These are phyloP conservation scores for Thalassoma bifasciatum DNA, from an alignment of 2,113 vertebrate genomes.

Conservation along the genomic window DNA sequence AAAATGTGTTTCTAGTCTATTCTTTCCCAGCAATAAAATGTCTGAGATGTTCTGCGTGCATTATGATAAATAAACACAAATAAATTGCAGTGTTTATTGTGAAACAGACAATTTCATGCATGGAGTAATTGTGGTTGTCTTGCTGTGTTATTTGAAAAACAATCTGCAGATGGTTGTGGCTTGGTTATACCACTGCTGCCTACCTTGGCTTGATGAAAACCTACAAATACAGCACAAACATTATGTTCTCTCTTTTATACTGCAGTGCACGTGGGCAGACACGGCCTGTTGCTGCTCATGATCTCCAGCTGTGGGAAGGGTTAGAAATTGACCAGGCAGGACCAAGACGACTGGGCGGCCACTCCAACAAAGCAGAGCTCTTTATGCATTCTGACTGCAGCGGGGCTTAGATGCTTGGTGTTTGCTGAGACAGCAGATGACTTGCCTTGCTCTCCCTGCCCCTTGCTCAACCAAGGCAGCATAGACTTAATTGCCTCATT, in stretches of 20 bases:
- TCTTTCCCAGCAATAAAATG: neutral
- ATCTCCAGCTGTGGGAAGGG: slow-evolving; percentile 51
- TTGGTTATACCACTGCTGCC: neutral
- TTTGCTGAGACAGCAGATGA: slow-evolving; percentile 83
- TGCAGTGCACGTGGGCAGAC: slow-evolving; percentile 46
- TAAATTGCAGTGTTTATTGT: neutral
- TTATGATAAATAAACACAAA: neutral
- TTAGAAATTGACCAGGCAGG: slow-evolving; percentile 32
- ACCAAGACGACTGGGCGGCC: slow-evolving; percentile 33
- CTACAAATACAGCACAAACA: slow-evolving; percentile 14
- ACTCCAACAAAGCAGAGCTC: slow-evolving; percentile 38
- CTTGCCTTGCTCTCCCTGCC: slow-evolving; percentile 65
- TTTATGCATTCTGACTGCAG: slow-evolving; percentile 66
- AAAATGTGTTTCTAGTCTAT: neutral
- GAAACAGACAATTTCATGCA: neutral
- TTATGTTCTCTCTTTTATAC: slow-evolving; percentile 37
- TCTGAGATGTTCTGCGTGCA: neutral
- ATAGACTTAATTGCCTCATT: slow-evolving; percentile 84
- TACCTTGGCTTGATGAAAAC: slow-evolving; percentile 10
- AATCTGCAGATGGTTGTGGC: slow-evolving; percentile 5
- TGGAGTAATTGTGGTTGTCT: neutral
- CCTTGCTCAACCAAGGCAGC: slow-evolving; percentile 69
- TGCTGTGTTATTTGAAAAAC: neutral
- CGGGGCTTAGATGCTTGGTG: slow-evolving; percentile 55
- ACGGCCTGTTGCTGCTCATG: slow-evolving; percentile 35